A percentile compares a stretch with the other conserved stretches of the same genome.
Conservation (phyloP, 2,113 vertebrate genomes). For the Helogale parvula region DNA sequence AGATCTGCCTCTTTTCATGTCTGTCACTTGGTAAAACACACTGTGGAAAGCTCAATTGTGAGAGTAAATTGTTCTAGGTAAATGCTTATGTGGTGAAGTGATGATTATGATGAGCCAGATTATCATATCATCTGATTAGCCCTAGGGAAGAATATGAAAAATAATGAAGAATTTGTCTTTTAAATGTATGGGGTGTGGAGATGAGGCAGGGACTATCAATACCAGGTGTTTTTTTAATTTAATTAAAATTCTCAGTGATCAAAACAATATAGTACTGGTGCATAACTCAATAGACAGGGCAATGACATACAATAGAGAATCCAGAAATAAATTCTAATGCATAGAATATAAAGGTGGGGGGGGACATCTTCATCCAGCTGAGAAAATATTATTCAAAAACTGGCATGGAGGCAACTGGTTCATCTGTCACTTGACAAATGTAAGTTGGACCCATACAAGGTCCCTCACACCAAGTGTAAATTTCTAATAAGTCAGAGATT, state of each 20-base stretch:
- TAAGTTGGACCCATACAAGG: not conserved
- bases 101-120: not conserved
- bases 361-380: not conserved
- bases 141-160: not conserved
- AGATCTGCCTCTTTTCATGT: not conserved
- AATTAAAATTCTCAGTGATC: not conserved
- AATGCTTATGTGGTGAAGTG: not conserved
- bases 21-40: not conserved
- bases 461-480: not conserved
- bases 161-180: constrained; percentile 8
- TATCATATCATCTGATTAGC: not conserved
- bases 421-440: not conserved
- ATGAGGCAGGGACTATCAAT: not conserved
- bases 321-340: not conserved
- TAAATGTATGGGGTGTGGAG: not conserved
- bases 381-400: constrained; percentile 7
- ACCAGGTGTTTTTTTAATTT: not conserved
- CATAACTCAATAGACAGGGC: not conserved
- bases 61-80: not conserved
- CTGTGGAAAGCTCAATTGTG: not conserved
- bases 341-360: not conserved
- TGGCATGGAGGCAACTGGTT: not conserved
- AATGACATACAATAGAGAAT: not conserved
- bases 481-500: constrained; percentile 9
- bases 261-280: not conserved